These are phyloP conservation scores for Dipodomys merriami DNA, from an alignment of 2,113 vertebrate genomes.

Conservation along the genomic window DNA sequence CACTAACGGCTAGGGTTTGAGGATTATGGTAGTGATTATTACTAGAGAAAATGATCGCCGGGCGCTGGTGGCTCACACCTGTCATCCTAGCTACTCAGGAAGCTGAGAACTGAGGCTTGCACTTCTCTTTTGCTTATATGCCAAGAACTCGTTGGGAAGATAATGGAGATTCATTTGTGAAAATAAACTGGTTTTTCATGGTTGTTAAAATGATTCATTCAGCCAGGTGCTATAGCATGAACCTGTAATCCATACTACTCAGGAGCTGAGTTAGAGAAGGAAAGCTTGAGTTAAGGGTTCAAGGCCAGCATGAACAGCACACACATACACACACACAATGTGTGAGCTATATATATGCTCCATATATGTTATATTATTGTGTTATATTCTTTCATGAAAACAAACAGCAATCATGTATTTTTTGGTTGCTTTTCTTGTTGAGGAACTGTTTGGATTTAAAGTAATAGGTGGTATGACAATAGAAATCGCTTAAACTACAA, in stretches of 20 bases:
- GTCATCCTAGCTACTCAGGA: no score
- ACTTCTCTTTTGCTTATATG: constrained; percentile 50
- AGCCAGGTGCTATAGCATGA: neutral
- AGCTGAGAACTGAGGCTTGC: neutral
- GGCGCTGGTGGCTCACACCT: no score
- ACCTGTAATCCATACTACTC: neutral
- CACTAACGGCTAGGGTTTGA: no score
- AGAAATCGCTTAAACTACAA: constrained; percentile 16
- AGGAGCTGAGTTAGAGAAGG: neutral
- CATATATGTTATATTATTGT: no score
- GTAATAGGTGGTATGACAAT: constrained; percentile 22
- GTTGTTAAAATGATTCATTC: constrained; percentile 17
- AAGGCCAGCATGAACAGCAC: neutral
- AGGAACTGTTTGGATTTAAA: constrained; percentile 51
- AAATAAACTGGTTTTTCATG: constrained; percentile 32
- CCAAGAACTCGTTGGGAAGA: neutral
- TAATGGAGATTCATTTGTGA: constrained; percentile 17
- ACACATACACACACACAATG: no score
- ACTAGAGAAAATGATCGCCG: neutral
- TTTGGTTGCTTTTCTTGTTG: neutral
- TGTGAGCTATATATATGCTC: no score
- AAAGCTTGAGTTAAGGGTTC: neutral
- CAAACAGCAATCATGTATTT: constrained; percentile 17
- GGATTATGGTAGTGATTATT: no score
- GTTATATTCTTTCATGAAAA: constrained; percentile 10